These are phyloP conservation scores for Forbesichthys agassizii DNA, from an alignment of 2,113 vertebrate genomes.

Conservation along the genomic window DNA sequence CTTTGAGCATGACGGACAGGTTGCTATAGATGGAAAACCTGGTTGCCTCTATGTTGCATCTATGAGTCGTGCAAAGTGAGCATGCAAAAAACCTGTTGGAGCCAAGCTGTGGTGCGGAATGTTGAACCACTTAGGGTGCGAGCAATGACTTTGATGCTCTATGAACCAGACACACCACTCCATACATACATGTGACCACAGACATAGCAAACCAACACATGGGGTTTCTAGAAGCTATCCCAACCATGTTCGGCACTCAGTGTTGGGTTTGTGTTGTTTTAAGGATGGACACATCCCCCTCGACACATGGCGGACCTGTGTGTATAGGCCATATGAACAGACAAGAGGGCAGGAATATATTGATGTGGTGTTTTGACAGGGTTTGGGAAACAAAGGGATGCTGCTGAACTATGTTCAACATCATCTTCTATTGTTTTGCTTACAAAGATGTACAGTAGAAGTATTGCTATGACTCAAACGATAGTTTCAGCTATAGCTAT, in stretches of 20 bases:
- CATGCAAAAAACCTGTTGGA: slow-evolving; percentile 10
- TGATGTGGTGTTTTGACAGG: slow-evolving; percentile 58
- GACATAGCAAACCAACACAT: slow-evolving; percentile 64
- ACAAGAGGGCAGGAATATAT: slow-evolving; percentile 21
- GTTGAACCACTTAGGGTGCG: slow-evolving; percentile 2
- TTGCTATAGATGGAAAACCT: background rate
- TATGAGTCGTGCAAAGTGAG: background rate
- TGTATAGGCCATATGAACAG: slow-evolving; percentile 41
- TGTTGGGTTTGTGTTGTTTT: slow-evolving; percentile 65
- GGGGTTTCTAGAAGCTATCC: slow-evolving; percentile 63
- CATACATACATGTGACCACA: slow-evolving; percentile 47
- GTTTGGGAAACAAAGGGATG: slow-evolving; percentile 47
- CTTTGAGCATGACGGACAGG: background rate
- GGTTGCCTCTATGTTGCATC: background rate
- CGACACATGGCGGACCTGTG: slow-evolving; percentile 45
- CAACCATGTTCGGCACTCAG: slow-evolving; percentile 68
- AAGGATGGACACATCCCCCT: slow-evolving; percentile 61
- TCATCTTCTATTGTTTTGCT: background rate
- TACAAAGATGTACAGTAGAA: background rate
- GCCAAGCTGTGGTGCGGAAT: slow-evolving; percentile 13
- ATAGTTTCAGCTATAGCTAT: too few relatives aligned
- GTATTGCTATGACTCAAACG: background rate
- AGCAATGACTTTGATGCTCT: slow-evolving; percentile 31
- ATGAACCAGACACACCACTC: slow-evolving; percentile 41
- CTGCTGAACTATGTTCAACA: slow-evolving; percentile 38